These are phyloP conservation scores for Pterois miles DNA, from an alignment of 2,797 vertebrate species.

Conservation along the genomic window DNA sequence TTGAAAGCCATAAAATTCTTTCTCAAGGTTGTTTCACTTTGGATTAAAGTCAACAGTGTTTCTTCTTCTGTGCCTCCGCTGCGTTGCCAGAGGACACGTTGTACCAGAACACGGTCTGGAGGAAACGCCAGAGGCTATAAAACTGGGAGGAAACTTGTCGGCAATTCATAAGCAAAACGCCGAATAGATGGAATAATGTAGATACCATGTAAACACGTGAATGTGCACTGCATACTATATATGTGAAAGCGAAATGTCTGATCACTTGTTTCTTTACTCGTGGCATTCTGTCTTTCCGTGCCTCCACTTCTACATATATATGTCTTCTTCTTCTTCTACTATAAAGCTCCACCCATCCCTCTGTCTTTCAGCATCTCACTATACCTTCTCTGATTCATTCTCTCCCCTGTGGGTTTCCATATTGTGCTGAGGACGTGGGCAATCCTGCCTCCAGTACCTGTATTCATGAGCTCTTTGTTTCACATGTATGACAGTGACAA, in stretches of 20 bases:
- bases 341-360: background rate
- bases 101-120: background rate
- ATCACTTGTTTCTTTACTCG: background rate
- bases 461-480: slow-evolving; percentile 30
- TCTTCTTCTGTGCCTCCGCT: slow-evolving; percentile 7
- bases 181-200: background rate
- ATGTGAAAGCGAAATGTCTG: background rate
- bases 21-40: slow-evolving; percentile 38
- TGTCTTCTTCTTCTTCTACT: background rate
- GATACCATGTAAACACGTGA: background rate
- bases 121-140: slow-evolving; percentile 1
- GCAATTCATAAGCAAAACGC: background rate
- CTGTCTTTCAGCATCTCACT: background rate
- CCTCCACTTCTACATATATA: background rate
- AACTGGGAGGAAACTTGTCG: background rate
- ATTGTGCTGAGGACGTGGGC: background rate
- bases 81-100: slow-evolving; percentile 6
- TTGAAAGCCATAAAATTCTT: slow-evolving; percentile 17
- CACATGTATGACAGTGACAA: slow-evolving; percentile 14
- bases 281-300: background rate
- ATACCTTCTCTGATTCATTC: slow-evolving; percentile 10
- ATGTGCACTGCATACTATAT: background rate
- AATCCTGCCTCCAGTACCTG: slow-evolving; percentile 15
- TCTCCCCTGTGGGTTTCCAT: slow-evolving; percentile 8
- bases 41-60: slow-evolving; percentile 36